Evolutionary conservation across 2,113 vertebrate species (phyloP), one percentile per base, ranked within the genome.

Genomic region (Laticauda colubrina): DNA sequence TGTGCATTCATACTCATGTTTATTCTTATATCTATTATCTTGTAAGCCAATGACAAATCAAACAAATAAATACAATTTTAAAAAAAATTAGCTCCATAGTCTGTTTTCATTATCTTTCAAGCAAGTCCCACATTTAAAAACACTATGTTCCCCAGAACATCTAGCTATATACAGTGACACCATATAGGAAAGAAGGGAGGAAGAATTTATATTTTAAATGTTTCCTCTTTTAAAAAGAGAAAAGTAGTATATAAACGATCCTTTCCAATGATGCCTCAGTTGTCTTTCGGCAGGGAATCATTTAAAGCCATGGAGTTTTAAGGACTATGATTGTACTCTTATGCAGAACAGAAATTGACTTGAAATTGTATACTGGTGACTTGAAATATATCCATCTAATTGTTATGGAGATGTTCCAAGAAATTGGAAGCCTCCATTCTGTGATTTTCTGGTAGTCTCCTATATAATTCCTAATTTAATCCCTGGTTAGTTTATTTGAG

Each of bases 61-160:
- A 48, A 48, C 8, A 48, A 48, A 48, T 48, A 48, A 48, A 48
- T 48, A 48, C 7, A 48, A 48, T 48, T 48, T 1, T 8, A 48
- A 48, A 48, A 48, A 5, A 48, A 1, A 48, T 48, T 11, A 21
- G 4, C 9, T n/a, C 61, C 95, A 94, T 92, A 94, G 96, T 26
- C 51, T 93, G n/a, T 86, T 57, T 95, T 93, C 81, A 48, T 3
- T 85, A 55, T 20, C 88, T 94, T 15, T 34, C 0, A 1, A 26
- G 14, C 15, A 86, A 88, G 81, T 14, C 87, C 90, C 5, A 43
- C 4, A 29, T 53, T 29, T 54, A 11, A 53, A 29, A 18, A n/a
- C 15, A 18, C 26, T 54, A 54, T 54, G 26, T 87, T 54, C 29
- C 12, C 26, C 1, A 9, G 54, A 53, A 14, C 5, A 0, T 87